Base-by-base conservation (phyloP, 1,140 invertebrate genomes). In the Adelges cooleyi region DNA sequence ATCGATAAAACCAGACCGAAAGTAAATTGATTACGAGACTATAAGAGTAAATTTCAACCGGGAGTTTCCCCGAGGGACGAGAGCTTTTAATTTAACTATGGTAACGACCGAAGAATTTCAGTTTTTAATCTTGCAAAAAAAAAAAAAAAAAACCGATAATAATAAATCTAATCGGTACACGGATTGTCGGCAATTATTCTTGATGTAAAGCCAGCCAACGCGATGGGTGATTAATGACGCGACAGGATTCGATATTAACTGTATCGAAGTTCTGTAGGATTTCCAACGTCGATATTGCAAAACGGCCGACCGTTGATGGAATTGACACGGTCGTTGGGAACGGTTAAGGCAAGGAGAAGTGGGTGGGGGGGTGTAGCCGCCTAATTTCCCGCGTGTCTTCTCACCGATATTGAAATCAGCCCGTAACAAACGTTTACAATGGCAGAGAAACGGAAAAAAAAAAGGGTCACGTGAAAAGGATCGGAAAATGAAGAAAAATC, bases 401-500 rank as follows among this genome's bases (percentile, higher is more conserved):
- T 44, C 10, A 11, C 9, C 38, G 10, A 59, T 59, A 59, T 59
- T 59, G 38, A 59, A 59, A 59, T 59, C 38, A 25, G 18, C 13
- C 36, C 0, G 20, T 23, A 8, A 13, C 36, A 13, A 38, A 13
- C 36, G 36, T 38, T 13, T 6, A 38, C 6, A 38, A 38, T 13
- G 36, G 13, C 6, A 13, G 13, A 38, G 36, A 38, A n/a, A n/a
- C n/a, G n/a, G n/a, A 13, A 38, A 38, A 38, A 38, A 38, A 22
- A 42, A 15, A 42, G 53, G 15, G 25, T 15, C 20, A 23, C 4
- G 15, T 9, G 1, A 10, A n/a, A 23, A 15, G n/a, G n/a, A 11
- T 8, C 18, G 38, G 20, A 18, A 59, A 59, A 59, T 44, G 53
- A 59, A 59, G 53, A 59, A 17, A 59, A 59, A 59, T 59, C 15